Evolutionary conservation across 2,797 vertebrate species (phyloP).

Genomic region (Rhinogobio ventralis): DNA sequence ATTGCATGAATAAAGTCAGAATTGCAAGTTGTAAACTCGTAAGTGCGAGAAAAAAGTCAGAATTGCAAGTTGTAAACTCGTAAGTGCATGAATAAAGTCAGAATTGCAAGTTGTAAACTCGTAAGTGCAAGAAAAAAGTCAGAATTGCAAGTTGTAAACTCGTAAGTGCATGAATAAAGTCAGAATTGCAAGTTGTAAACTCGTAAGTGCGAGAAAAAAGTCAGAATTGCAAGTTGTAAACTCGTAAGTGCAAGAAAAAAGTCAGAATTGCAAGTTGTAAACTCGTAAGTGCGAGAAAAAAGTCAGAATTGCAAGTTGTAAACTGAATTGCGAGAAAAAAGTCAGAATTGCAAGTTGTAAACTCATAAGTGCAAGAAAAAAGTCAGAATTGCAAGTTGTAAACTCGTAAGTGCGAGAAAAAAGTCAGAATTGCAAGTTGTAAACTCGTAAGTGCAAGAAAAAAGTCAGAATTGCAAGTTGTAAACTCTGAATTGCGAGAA

Average conservation of each 20-base stretch:
- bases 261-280: not conserved
- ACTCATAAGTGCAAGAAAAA: accelerated
- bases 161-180: not conserved
- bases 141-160: not conserved
- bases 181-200: not conserved
- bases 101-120: not conserved
- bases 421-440: not conserved
- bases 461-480: not conserved
- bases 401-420: accelerated
- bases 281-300: accelerated
- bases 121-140: accelerated
- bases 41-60: not conserved
- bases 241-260: accelerated
- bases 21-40: not conserved
- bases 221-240: not conserved
- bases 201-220: accelerated
- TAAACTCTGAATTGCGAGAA: too few relatives aligned
- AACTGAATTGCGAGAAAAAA: not conserved
- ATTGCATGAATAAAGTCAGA: not conserved
- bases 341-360: too few relatives aligned
- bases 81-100: not conserved
- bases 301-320: not conserved
- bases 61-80: not conserved
- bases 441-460: accelerated
- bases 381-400: not conserved